Conservation (phyloP, 2,113 vertebrate species). For the Casuarius casuarius region DNA sequence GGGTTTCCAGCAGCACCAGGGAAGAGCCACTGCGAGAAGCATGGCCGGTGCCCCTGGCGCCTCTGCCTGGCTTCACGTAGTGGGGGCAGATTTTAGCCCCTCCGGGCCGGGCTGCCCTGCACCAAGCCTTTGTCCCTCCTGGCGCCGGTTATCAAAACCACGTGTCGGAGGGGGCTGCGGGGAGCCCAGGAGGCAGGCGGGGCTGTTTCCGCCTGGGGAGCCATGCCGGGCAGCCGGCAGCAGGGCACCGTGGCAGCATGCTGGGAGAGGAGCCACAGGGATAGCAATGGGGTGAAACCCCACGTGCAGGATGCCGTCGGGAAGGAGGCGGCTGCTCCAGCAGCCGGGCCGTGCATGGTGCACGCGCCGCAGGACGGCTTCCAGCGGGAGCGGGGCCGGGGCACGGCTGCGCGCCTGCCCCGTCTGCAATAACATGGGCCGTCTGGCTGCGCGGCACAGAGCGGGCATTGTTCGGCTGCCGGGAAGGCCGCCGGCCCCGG, state of each 20-base stretch:
- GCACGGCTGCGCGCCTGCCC: background rate
- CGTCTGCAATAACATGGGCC: background rate
- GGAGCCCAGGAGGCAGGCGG: background rate
- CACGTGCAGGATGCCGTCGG: no score
- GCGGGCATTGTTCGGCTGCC: background rate
- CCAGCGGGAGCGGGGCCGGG: no score
- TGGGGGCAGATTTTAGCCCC: no score
- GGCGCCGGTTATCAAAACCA: constrained; percentile 61
- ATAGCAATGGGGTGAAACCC: background rate
- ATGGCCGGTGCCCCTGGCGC: no score
- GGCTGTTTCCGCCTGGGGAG: background rate
- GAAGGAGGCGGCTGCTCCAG: no score
- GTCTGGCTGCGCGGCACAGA: background rate
- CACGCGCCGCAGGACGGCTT: no score
- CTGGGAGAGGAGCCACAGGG: background rate
- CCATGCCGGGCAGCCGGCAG: background rate
- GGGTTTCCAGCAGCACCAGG: no score
- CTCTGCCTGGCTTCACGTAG: no score
- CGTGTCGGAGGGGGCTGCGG: constrained; percentile 18
- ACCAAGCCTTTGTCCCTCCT: constrained; percentile 63
- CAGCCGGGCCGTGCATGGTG: no score
- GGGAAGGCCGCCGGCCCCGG: background rate
- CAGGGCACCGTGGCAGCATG: background rate
- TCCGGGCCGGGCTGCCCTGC: no score
- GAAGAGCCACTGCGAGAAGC: no score